Conservation (phyloP, 2,797 vertebrate species). For the Tauraco hartlaubi region DNA sequence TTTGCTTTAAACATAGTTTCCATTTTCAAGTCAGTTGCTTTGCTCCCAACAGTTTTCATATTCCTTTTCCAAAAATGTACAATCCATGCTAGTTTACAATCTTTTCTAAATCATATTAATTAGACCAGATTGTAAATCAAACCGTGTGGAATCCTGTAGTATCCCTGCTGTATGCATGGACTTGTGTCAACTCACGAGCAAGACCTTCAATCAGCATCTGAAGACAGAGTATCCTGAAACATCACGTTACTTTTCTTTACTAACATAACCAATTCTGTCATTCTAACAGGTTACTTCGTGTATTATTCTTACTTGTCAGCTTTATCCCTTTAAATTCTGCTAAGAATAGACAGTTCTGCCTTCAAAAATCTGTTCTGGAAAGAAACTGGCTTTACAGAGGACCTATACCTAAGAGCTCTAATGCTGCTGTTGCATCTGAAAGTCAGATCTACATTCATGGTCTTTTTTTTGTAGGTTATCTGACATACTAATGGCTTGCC, state of each 20-base stretch:
- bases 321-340: neutral
- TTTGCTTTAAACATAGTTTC: neutral
- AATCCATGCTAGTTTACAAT: neutral
- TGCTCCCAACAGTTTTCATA: neutral
- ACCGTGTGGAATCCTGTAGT: neutral
- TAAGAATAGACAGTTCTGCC: neutral
- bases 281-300: neutral
- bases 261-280: neutral
- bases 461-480: neutral
- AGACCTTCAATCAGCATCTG: neutral
- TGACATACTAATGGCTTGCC: neutral
- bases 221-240: neutral
- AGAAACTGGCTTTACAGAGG: neutral
- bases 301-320: neutral
- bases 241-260: neutral
- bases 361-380: neutral
- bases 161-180: neutral
- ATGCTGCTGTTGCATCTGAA: neutral
- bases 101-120: neutral
- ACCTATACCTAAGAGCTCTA: neutral
- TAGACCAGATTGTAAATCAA: neutral
- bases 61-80: neutral
- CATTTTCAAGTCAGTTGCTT: neutral
- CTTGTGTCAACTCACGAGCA: neutral
- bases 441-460: neutral